A percentile compares a stretch with the other conserved stretches of the same genome.
phyloP scores from a whole-genome alignment of 2,797 vertebrate species.

The Tachyglossus aculeatus region DNA sequence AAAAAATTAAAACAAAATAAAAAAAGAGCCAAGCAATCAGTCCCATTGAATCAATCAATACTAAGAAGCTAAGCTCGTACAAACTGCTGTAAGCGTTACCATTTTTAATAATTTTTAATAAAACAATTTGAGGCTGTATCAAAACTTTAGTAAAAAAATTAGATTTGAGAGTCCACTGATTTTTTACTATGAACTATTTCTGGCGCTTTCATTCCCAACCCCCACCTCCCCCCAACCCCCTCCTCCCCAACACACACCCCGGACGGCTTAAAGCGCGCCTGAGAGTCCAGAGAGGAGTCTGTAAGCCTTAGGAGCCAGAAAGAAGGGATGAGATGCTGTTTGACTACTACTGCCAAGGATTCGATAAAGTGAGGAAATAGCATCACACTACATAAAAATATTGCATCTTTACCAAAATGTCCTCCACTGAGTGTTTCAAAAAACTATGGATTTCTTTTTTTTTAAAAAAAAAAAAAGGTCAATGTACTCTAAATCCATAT shows the following conservation, averaged over 20 bases:
- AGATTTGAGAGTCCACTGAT: slow-evolving; percentile 74
- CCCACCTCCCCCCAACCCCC: slow-evolving; percentile 33
- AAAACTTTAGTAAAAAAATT: slow-evolving; percentile 84
- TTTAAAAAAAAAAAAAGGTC: slow-evolving; percentile 27
- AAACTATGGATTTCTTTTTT: slow-evolving; percentile 37
- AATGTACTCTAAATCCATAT: slow-evolving; percentile 26
- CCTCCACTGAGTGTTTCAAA: slow-evolving; percentile 58
- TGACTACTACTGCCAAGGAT: slow-evolving; percentile 55
- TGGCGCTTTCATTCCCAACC: slow-evolving; percentile 54
- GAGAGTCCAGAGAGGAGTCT: background rate
- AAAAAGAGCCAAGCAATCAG: slow-evolving; percentile 59
- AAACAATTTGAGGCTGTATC: slow-evolving; percentile 91
- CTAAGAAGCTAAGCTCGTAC: slow-evolving; percentile 79
- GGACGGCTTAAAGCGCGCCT: background rate
- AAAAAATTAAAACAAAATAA: slow-evolving; percentile 47
- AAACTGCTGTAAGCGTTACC: slow-evolving; percentile 86
- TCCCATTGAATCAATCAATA: slow-evolving; percentile 72
- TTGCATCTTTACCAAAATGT: slow-evolving; percentile 75
- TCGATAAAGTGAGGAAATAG: slow-evolving; percentile 64
- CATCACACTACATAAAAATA: slow-evolving; percentile 77
- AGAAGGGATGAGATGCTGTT: slow-evolving; percentile 20
- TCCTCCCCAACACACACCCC: too few species aligned
- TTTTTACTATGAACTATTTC: slow-evolving; percentile 69
- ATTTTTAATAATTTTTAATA: slow-evolving; percentile 81
- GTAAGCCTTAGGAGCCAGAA: slow-evolving; percentile 25